Percentiles rank a stretch among this genome's conserved stretches.
Conservation (phyloP, 2,888 invertebrate genomes). For the Ectobius pallidus region DNA sequence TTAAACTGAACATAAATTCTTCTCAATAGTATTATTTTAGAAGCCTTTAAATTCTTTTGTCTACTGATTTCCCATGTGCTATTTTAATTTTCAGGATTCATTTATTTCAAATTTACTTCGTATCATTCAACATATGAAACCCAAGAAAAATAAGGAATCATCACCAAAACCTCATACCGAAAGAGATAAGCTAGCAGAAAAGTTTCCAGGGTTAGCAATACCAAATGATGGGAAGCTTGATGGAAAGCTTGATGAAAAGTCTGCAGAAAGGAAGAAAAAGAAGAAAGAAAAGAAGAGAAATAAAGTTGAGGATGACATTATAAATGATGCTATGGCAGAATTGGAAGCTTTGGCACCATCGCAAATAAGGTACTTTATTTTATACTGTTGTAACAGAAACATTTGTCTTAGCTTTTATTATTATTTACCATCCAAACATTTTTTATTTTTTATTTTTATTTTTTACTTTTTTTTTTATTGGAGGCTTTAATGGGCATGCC, state of each 20-base stretch:
- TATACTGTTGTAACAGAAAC: too few relatives aligned
- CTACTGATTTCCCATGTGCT: too few relatives aligned
- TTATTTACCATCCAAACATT: too few relatives aligned
- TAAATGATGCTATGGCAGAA: constrained; percentile 85
- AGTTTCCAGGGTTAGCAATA: constrained; percentile 82
- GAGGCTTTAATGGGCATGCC: too few relatives aligned
- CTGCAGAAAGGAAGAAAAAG: constrained; percentile 50
- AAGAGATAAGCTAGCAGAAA: constrained; percentile 65
- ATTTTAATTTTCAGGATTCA: constrained; percentile 83
- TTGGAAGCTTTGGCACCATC: constrained; percentile 85
- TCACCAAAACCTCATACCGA: constrained; percentile 50
- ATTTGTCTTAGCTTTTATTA: too few relatives aligned
- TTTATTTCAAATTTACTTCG: constrained; percentile 91
- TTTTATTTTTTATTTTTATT: too few relatives aligned
- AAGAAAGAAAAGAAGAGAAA: constrained; percentile 49
- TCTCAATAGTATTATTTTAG: too few relatives aligned
- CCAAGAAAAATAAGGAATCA: constrained; percentile 51
- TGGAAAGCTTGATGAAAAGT: constrained; percentile 56
- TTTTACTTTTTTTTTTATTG: too few relatives aligned
- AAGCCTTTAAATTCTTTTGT: too few relatives aligned
- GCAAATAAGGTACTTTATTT: constrained; percentile 39
- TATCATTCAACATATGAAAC: constrained; percentile 95
- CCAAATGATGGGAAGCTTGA: constrained; percentile 71
- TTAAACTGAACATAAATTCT: too few relatives aligned
- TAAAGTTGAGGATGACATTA: constrained; percentile 55